Base-by-base conservation (phyloP, 2,113 vertebrate genomes). In the Brachyhypopomus occidentalis region DNA sequence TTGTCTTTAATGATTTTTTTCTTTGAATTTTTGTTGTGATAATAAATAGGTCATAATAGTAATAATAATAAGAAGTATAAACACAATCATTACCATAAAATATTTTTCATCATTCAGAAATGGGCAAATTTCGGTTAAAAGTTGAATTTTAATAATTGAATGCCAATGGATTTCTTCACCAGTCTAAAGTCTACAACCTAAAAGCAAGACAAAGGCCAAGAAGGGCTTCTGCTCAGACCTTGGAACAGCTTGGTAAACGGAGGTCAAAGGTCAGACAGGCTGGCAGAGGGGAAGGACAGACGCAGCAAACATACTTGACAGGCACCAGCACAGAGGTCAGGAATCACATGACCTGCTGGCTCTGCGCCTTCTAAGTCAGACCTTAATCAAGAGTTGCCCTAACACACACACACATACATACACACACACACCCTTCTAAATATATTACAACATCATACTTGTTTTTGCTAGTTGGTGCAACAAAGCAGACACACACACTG, bases 231-330 rank as follows among this genome's bases (percentile, higher is more conserved):
- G 75, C 48, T 63, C 8, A 0, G 6, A 41, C 38, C n/a, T 20
- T 2, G 16, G 75, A 64, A 59, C 38, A 48, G 36, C 22, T 64
- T 22, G 34, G 75, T 59, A 27, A n/a, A 2, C 3, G 3, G 4
- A 75, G 58, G 59, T 76, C 58, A 76, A 19, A 63, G n/a, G 38
- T 63, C 38, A 77, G 5, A 41, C 34, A 60, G n/a, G 56, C 73
- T 62, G 22, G 58, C 58, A 41, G 45, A 2, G 34, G 34, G 73
- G 73, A 77, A 38, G 8, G 75, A 45, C 5, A 19, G 60, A 77
- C 58, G 48, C 36, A 17, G 16, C 60, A 64, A 20, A 64, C 62
- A 56, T 23, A 38, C 56, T n/a, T 60, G 56, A 76, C 38, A 17
- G 8, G 41, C 58, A n/a, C n/a, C n/a, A 9, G n/a, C 20, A 60